phyloP scores from a whole-genome alignment of 2,888 invertebrate species.

The Trissolcus brochymenae region DNA sequence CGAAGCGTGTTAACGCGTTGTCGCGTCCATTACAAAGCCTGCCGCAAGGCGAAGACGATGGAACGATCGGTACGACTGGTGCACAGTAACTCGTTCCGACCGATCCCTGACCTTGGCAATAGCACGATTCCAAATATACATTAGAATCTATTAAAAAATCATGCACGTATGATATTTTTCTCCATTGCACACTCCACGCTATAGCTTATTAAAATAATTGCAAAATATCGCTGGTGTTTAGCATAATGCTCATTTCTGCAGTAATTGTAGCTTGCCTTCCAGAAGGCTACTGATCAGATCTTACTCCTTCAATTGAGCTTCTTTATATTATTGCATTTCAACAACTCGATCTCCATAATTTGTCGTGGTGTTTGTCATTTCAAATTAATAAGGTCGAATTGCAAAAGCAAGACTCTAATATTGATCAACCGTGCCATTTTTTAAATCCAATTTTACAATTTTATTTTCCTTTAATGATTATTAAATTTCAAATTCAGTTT shows the following conservation, averaged over 20 bases:
- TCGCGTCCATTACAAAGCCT: constrained; percentile 44
- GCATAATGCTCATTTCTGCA: constrained; percentile 27
- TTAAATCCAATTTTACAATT: no score
- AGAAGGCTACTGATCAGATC: constrained; percentile 14
- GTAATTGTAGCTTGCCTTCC: constrained; percentile 17
- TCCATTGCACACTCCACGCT: constrained; percentile 4
- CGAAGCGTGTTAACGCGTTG: constrained; percentile 47
- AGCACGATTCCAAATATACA: constrained; percentile 22
- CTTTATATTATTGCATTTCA: constrained; percentile 9
- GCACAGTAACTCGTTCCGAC: constrained; percentile 10
- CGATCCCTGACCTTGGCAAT: constrained; percentile 16
- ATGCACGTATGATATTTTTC: constrained; percentile 28
- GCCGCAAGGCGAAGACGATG: constrained; percentile 23
- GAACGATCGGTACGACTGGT: constrained; percentile 3
- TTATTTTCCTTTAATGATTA: no score
- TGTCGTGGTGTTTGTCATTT: no score
- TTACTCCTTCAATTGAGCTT: not conserved
- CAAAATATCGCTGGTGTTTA: constrained; percentile 32
- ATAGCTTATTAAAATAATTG: constrained; percentile 37
- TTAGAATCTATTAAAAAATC: constrained; percentile 42
- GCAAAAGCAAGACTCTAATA: no score
- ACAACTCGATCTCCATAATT: constrained; percentile 4
- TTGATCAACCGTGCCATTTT: no score
- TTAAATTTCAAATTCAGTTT: no score
- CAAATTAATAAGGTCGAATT: no score